Percentiles rank a stretch among this genome's conserved stretches.
Conservation (phyloP, 1,140 invertebrate genomes). For the Halotydeus destructor region DNA sequence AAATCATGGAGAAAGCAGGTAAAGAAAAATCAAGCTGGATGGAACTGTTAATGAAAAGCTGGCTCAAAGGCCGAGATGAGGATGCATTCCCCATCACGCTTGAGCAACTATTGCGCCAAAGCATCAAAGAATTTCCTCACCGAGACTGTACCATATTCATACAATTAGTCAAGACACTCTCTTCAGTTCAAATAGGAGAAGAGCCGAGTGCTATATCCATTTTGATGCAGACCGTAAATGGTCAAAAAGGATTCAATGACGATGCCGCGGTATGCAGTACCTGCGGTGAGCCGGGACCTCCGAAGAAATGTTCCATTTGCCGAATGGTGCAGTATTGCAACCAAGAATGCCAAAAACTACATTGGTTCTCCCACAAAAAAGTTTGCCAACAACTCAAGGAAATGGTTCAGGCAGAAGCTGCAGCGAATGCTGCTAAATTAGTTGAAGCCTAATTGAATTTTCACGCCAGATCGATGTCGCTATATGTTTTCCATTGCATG, state of each 20-base stretch:
- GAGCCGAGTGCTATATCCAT: slow-evolving; percentile 39
- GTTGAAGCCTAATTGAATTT: no score
- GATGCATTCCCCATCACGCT: slow-evolving; percentile 54
- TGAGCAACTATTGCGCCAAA: slow-evolving; percentile 58
- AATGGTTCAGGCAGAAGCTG: no score
- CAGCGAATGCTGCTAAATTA: no score
- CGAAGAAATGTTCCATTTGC: slow-evolving; percentile 86
- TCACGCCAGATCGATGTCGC: no score
- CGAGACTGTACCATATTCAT: slow-evolving; percentile 62
- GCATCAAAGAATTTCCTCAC: slow-evolving; percentile 64
- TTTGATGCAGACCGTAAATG: slow-evolving; percentile 66
- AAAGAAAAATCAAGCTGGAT: slow-evolving; percentile 23
- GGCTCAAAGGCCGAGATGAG: slow-evolving; percentile 48
- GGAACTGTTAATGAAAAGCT: slow-evolving; percentile 23
- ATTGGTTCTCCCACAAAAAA: slow-evolving; percentile 93
- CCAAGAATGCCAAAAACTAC: slow-evolving; percentile 72
- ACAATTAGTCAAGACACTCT: slow-evolving; percentile 48
- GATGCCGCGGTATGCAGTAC: slow-evolving; percentile 50
- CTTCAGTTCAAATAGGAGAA: slow-evolving; percentile 35
- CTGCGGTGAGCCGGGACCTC: slow-evolving; percentile 66
- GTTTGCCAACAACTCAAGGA: slow-evolving; percentile 23
- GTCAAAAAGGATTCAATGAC: slow-evolving; percentile 43
- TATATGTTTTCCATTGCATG: no score
- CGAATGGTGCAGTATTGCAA: slow-evolving; percentile 85
- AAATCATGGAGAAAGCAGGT: slow-evolving; percentile 14